Evolutionary conservation across 2,797 vertebrate species (phyloP).

Genomic region (Sebastes variabilis): DNA sequence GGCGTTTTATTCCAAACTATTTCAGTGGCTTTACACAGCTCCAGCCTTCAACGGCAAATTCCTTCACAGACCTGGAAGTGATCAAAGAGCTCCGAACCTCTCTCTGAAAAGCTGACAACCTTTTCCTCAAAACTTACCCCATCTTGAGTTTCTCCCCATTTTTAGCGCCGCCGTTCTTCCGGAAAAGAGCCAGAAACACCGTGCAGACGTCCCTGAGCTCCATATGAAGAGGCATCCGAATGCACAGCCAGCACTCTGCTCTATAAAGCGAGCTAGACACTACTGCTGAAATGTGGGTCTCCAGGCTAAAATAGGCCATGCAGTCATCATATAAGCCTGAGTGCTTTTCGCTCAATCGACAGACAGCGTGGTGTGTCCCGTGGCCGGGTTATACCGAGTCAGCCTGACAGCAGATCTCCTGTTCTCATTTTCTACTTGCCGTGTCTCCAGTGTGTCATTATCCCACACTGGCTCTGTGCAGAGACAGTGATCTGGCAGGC

Average conservation of each 20-base stretch:
- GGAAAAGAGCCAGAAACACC: slow-evolving; percentile 50
- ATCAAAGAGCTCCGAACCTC: slow-evolving; percentile 39
- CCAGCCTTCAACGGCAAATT: slow-evolving; percentile 38
- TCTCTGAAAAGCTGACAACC: slow-evolving; percentile 4
- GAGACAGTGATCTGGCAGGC: slow-evolving; percentile 56
- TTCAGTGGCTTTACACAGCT: slow-evolving; percentile 4
- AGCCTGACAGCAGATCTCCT: slow-evolving; percentile 35
- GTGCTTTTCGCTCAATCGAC: slow-evolving; percentile 58
- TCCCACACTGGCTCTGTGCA: slow-evolving; percentile 43
- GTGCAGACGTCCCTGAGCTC: slow-evolving; percentile 62
- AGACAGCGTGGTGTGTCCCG: slow-evolving; percentile 25
- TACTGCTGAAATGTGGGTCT: slow-evolving; percentile 63
- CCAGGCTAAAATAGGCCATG: slow-evolving; percentile 68
- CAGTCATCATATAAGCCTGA: slow-evolving; percentile 67
- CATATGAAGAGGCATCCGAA: slow-evolving; percentile 36
- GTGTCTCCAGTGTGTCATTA: slow-evolving; percentile 60
- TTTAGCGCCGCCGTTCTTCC: slow-evolving; percentile 6
- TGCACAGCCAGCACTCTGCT: neutral
- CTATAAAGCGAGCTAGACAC: slow-evolving; percentile 45
- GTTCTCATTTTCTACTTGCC: slow-evolving; percentile 52
- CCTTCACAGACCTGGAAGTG: slow-evolving; percentile 29
- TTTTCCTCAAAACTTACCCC: slow-evolving; percentile 56
- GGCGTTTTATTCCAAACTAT: slow-evolving; percentile 22
- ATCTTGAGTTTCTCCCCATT: slow-evolving; percentile 46
- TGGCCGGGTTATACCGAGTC: slow-evolving; percentile 37